Evolutionary conservation across 2,888 invertebrate species (phyloP).

Genomic region (Hemithea aestivaria): DNA sequence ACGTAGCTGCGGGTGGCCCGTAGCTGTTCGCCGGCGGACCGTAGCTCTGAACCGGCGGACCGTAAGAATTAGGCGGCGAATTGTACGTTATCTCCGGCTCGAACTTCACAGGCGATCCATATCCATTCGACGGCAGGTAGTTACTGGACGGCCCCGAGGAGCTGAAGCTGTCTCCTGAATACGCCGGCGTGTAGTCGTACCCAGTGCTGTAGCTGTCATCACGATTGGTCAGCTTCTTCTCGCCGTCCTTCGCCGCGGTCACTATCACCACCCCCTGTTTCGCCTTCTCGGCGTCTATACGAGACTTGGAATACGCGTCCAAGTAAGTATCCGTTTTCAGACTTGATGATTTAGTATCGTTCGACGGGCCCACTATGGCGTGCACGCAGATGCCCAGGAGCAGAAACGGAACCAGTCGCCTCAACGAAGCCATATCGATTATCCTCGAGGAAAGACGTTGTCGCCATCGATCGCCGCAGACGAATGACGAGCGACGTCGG

Average conservation of each 20-base stretch:
- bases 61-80: constrained; percentile 53
- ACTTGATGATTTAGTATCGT: constrained; percentile 47
- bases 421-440: constrained; percentile 51
- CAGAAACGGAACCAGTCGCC: constrained; percentile 44
- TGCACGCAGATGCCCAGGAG: constrained; percentile 49
- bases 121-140: constrained; percentile 51
- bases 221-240: constrained; percentile 67
- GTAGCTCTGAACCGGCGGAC: constrained; percentile 54
- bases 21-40: constrained; percentile 57
- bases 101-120: constrained; percentile 54
- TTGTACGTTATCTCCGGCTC: constrained; percentile 54
- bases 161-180: constrained; percentile 52
- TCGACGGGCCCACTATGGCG: constrained; percentile 63
- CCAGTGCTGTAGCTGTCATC: constrained; percentile 66
- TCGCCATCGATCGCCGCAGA: constrained; percentile 71
- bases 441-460: constrained; percentile 57
- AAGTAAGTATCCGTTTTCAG: constrained; percentile 80
- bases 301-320: constrained; percentile 81
- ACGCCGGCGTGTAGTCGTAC: constrained; percentile 66
- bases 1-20: constrained; percentile 53
- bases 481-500: constrained; percentile 66
- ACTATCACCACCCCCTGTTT: constrained; percentile 66
- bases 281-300: constrained; percentile 66
- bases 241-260: constrained; percentile 70
- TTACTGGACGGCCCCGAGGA: constrained; percentile 35